A percentile compares a stretch with the other conserved stretches of the same genome.
Evolutionary conservation across 2,113 vertebrate species (phyloP).

Genomic region (Tamias sibiricus): DNA sequence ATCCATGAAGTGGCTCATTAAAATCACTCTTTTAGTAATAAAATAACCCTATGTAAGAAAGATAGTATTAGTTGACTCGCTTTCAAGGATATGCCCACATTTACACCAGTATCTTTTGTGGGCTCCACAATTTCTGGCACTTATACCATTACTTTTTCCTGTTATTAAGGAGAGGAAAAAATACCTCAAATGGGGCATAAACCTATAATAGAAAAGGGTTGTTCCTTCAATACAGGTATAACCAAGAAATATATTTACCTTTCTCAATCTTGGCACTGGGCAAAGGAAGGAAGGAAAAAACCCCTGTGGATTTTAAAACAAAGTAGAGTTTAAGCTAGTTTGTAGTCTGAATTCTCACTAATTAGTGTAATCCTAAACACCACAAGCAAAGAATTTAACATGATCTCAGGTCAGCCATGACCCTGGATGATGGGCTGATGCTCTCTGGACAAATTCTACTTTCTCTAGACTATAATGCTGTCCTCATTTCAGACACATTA

Average conservation of each 20-base stretch:
- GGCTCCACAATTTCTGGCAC: neutral
- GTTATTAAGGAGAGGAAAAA: neutral
- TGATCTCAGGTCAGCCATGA: neutral
- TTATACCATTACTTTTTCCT: neutral
- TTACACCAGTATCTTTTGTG: neutral
- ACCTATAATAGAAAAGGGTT: neutral
- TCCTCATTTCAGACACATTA: neutral
- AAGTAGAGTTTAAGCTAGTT: neutral
- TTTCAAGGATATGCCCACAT: constrained; percentile 7
- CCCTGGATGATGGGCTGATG: neutral
- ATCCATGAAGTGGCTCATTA: neutral
- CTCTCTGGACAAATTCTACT: neutral
- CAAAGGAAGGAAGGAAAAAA: neutral
- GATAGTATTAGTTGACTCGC: neutral
- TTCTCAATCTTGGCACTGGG: neutral
- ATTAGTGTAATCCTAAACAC: neutral
- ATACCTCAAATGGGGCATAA: neutral
- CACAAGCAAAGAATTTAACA: neutral
- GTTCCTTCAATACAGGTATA: neutral
- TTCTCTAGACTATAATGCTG: neutral
- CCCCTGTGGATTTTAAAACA: neutral
- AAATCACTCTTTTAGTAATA: constrained; percentile 7
- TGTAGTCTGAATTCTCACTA: neutral
- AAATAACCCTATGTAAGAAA: constrained; percentile 13
- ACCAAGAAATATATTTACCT: constrained; percentile 27